A percentile compares a stretch with the other conserved stretches of the same genome.
Conservation (phyloP, 1,140 invertebrate species). For the Acyrthosiphon pisum region DNA sequence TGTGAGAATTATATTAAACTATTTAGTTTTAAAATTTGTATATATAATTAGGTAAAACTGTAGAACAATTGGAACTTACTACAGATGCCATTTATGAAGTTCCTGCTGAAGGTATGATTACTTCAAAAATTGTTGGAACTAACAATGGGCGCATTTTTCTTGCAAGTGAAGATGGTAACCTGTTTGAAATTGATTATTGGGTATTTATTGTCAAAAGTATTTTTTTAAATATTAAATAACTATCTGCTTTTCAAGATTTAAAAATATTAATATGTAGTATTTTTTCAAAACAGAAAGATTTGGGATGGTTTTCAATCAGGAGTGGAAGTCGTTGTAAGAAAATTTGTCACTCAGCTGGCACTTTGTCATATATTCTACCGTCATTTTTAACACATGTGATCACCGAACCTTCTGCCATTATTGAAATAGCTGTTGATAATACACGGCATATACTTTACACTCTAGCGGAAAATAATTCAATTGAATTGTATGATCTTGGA, state of each 20-base stretch:
- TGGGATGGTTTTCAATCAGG: constrained; percentile 75
- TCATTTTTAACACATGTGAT: constrained; percentile 87
- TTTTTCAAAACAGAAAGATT: constrained; percentile 69
- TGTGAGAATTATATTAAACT: not conserved
- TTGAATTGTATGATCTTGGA: constrained; percentile 90
- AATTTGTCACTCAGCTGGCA: constrained; percentile 90
- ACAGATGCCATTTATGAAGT: constrained; percentile 92
- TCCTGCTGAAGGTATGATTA: constrained; percentile 88
- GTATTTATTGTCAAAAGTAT: constrained; percentile 64
- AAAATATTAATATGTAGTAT: not conserved
- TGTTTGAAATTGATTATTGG: constrained; percentile 96
- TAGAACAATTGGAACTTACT: constrained; percentile 88
- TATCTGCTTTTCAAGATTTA: not conserved
- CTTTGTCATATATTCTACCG: constrained; percentile 87
- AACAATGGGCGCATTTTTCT: constrained; percentile 90
- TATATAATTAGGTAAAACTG: constrained; percentile 34
- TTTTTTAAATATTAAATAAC: not conserved
- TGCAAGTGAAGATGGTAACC: constrained; percentile 90
- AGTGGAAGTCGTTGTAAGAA: constrained; percentile 92
- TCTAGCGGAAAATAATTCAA: constrained; percentile 80
- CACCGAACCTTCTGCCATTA: constrained; percentile 85
- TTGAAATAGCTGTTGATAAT: constrained; percentile 91
- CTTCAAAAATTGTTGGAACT: constrained; percentile 83
- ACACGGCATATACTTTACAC: constrained; percentile 89
- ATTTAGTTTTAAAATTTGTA: not conserved